Conservation (phyloP, 2,797 vertebrate species). For the Eulemur coronatus region DNA sequence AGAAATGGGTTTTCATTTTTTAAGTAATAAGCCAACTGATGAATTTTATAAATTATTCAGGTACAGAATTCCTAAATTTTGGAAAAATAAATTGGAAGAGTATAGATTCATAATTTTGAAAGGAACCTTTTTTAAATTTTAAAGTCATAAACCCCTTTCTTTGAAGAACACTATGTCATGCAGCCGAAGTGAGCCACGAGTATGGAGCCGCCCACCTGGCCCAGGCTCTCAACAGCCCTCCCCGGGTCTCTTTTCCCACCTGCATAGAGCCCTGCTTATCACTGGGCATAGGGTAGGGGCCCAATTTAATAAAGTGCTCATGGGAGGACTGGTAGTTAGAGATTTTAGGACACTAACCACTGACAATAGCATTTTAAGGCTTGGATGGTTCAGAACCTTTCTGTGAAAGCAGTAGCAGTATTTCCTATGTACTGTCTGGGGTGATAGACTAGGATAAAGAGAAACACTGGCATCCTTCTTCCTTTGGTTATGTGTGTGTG, state of each 20-base stretch:
- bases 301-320: neutral
- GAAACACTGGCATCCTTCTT: neutral
- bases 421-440: neutral
- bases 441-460: neutral
- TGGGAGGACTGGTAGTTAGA: too few species aligned
- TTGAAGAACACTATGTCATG: neutral
- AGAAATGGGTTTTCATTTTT: neutral
- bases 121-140: neutral
- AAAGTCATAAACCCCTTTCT: neutral
- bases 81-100: neutral
- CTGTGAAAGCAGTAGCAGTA: neutral
- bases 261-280: neutral
- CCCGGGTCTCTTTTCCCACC: fast-evolving
- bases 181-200: neutral
- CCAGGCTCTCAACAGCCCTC: neutral
- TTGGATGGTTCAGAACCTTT: neutral
- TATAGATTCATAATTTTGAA: neutral
- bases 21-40: neutral
- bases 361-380: neutral
- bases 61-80: neutral
- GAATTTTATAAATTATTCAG: neutral
- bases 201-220: fast-evolving
- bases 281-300: neutral
- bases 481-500: neutral
- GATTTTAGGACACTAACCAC: neutral